phyloP scores from a whole-genome alignment of 1,140 invertebrate genomes.

The Diabrotica undecimpunctata region DNA sequence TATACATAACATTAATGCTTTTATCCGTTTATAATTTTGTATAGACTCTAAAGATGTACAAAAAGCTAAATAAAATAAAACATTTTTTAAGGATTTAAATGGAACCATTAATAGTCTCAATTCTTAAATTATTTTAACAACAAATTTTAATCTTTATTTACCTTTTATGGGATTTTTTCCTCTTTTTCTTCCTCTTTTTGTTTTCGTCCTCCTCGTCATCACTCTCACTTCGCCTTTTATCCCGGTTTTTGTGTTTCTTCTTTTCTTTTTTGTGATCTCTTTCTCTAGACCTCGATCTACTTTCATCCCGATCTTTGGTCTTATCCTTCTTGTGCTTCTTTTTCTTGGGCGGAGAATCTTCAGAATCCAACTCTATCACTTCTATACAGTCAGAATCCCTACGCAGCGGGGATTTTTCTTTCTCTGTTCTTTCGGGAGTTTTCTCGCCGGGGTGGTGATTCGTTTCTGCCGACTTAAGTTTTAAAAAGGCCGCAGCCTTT shows the following conservation, averaged over 20 bases:
- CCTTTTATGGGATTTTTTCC: conserved; percentile 39
- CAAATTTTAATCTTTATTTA: conserved; percentile 16
- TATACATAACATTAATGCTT: too few species aligned
- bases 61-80: too few species aligned
- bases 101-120: too few species aligned
- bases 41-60: too few species aligned
- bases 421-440: conserved; percentile 4
- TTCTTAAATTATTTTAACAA: background rate
- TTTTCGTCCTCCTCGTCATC: conserved; percentile 24
- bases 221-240: conserved; percentile 12
- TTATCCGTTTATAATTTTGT: too few species aligned
- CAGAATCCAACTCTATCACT: conserved; percentile 16
- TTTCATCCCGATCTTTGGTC: conserved; percentile 5
- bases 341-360: conserved; percentile 9
- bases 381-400: conserved; percentile 9
- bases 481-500: conserved; percentile 61
- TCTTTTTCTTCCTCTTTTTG: conserved; percentile 21
- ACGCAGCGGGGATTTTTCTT: background rate
- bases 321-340: conserved; percentile 17
- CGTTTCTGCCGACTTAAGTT: conserved; percentile 50
- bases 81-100: too few species aligned
- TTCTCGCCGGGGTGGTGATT: background rate
- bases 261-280: conserved; percentile 23
- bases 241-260: conserved; percentile 17
- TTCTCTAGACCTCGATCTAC: conserved; percentile 6